Conservation (phyloP, 2,888 invertebrate genomes). For the Germaria angustata region DNA sequence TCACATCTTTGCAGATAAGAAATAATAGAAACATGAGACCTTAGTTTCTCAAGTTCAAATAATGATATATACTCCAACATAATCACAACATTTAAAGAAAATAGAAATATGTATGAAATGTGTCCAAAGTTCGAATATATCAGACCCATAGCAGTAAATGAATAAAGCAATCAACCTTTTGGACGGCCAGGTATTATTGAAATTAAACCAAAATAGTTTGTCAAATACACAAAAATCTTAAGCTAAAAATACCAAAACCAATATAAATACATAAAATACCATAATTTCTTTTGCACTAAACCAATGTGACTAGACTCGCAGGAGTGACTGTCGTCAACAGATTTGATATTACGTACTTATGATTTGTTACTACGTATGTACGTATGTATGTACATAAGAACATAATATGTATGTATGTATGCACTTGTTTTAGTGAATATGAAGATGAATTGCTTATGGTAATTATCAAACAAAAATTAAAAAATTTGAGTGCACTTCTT, state of each 20-base stretch:
- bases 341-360: neutral
- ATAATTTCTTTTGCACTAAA: neutral
- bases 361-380: too few species aligned
- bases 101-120: too few species aligned
- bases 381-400: too few species aligned
- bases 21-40: neutral
- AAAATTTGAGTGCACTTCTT: neutral
- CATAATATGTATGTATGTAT: too few species aligned
- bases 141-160: too few species aligned
- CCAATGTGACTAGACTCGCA: neutral
- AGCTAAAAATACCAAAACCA: constrained; percentile 23
- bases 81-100: too few species aligned
- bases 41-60: constrained; percentile 3
- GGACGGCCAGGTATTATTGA: constrained; percentile 20
- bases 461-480: neutral
- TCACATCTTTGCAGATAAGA: constrained; percentile 16
- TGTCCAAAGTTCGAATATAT: too few species aligned
- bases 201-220: constrained; percentile 31
- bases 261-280: neutral
- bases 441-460: neutral
- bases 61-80: neutral
- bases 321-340: constrained; percentile 4
- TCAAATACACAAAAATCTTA: constrained; percentile 16
- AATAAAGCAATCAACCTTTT: neutral
- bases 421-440: neutral